Evolutionary conservation across 2,888 invertebrate genomes (phyloP).

Genomic region (Phortica okadai): DNA sequence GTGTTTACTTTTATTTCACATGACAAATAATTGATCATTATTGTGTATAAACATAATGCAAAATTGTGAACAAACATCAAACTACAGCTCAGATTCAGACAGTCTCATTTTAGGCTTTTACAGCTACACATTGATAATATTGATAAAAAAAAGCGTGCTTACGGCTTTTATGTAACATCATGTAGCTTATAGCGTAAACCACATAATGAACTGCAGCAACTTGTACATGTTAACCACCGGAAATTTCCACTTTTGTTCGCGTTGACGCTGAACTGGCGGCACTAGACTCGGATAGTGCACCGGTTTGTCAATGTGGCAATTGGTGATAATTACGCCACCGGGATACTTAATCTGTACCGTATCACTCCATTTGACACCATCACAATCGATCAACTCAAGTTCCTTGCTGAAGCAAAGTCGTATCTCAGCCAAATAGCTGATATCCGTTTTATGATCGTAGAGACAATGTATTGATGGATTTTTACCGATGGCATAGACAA

Average conservation of each 20-base stretch:
- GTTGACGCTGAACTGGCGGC: conserved; percentile 51
- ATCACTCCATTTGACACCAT: conserved; percentile 77
- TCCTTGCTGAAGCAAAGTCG: conserved; percentile 85
- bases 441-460: conserved; percentile 79
- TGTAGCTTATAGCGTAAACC: conserved; percentile 79
- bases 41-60: not conserved
- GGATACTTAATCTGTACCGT: conserved; percentile 67
- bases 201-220: conserved; percentile 79
- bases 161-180: conserved; percentile 33
- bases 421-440: conserved; percentile 83
- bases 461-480: conserved; percentile 82
- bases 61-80: not conserved
- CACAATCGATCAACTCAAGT: conserved; percentile 82
- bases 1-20: not conserved
- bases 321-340: conserved; percentile 78
- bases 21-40: not conserved
- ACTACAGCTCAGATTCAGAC: conserved; percentile 1
- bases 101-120: conserved; percentile 6
- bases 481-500: conserved; percentile 79
- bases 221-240: conserved; percentile 79
- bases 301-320: conserved; percentile 79
- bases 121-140: not conserved
- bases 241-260: conserved; percentile 72
- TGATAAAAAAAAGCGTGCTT: conserved; percentile 26
- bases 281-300: conserved; percentile 80